A percentile compares a stretch with the other conserved stretches of the same genome.
Evolutionary conservation across 2,113 vertebrate genomes (phyloP).

Genomic region (Nycticebus coucang): DNA sequence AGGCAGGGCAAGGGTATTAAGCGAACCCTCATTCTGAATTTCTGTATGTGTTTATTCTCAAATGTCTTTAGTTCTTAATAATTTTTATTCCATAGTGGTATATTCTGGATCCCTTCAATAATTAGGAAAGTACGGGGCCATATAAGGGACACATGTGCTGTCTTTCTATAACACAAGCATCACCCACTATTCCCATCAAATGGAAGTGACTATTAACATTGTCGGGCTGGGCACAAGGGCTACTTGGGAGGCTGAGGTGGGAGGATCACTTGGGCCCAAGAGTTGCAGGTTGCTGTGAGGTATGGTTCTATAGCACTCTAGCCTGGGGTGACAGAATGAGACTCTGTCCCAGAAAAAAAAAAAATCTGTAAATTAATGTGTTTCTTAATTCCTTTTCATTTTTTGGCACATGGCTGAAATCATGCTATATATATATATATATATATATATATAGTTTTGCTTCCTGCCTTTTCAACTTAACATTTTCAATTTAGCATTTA

Average conservation of each 20-base stretch:
- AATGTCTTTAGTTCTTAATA: background rate
- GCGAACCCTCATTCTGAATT: background rate
- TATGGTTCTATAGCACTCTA: too few relatives aligned
- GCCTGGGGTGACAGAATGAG: too few relatives aligned
- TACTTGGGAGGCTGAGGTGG: too few relatives aligned
- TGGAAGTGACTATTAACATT: background rate
- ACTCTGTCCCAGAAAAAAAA: too few relatives aligned
- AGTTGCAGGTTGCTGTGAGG: too few relatives aligned
- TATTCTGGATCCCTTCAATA: background rate
- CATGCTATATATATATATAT: background rate
- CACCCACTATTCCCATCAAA: background rate
- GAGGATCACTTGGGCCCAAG: too few relatives aligned
- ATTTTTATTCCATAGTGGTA: background rate
- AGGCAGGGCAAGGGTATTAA: background rate
- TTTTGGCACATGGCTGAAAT: background rate
- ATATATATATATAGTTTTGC: background rate
- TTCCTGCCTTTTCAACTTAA: constrained; percentile 22
- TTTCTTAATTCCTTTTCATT: background rate
- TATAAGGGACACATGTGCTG: background rate
- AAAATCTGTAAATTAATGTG: background rate
- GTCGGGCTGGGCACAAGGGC: too few relatives aligned
- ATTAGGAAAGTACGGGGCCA: background rate
- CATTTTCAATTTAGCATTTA: constrained; percentile 42
- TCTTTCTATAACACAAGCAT: background rate
- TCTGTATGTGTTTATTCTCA: background rate